Evolutionary conservation across 2,113 vertebrate genomes (phyloP), one percentile per base, ranked within the genome.

Genomic region (Alces alces): DNA sequence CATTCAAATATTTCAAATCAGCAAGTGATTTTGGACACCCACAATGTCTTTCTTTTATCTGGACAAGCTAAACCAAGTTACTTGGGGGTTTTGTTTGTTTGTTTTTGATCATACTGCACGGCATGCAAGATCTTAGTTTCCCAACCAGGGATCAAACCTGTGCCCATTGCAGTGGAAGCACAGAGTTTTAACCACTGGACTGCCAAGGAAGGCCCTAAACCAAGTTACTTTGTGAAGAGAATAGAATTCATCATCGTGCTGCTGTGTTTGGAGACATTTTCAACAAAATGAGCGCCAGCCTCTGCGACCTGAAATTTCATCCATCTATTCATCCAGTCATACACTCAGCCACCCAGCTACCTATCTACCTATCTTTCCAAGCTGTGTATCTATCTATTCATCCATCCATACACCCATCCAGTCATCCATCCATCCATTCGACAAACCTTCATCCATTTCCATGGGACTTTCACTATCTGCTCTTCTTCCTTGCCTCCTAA

Each of bases 21-120:
- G 27, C 11, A 61, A 70, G n/a, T 47, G 54, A 79, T n/a, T 95
- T 73, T 83, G 54, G 28, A 79, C 92, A 54, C 33, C 78, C 11
- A 64, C 61, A 66, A 17, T 33, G 30, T 14, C 58, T 86, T 89
- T 87, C 66, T 93, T 93, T 97, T 39, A 47, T 91, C 66, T 58
- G n/a, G 50, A 89, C 5, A 17, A 93, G 36, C 39, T 88, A 86
- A 88, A 66, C 30, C 82, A 61, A 76, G 54, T 85, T 78, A 4
- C 60, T 97, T n/a, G 86, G 43, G 10, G 36, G 70, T 27, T 13
- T 73, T 73, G 36, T 43, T 76, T 76, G 39, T 43, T 76, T 76
- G 39, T 13, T 73, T 73, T 73, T 39, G 12, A 39, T 39, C 70
- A 15, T 23, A 43, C 39, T 25, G 70, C 39, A 76, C 0, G 2